A percentile compares a stretch with the other conserved stretches of the same genome.
phyloP scores from a whole-genome alignment of 2,888 invertebrate species.

The Leptura quadrifasciata region DNA sequence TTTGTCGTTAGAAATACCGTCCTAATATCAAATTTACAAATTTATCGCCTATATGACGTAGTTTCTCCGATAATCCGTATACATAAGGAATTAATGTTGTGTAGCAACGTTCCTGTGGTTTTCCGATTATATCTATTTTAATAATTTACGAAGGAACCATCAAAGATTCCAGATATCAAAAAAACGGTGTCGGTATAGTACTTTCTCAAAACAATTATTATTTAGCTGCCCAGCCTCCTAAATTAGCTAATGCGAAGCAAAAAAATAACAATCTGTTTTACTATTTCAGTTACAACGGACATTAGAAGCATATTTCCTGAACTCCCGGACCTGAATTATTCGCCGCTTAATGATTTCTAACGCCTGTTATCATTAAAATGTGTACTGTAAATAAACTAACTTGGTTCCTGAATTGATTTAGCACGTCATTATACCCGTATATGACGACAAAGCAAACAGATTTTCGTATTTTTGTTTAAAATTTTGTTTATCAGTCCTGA shows the following conservation, averaged over 20 bases:
- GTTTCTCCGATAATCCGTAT: too few relatives aligned
- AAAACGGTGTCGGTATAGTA: too few relatives aligned
- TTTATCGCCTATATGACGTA: too few relatives aligned
- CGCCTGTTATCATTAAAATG: slow-evolving; percentile 35
- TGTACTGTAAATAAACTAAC: slow-evolving; percentile 35
- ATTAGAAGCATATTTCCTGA: slow-evolving; percentile 21
- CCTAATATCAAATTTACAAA: too few relatives aligned
- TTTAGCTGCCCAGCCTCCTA: too few relatives aligned
- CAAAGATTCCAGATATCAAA: too few relatives aligned
- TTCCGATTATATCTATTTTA: too few relatives aligned
- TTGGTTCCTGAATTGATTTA: slow-evolving; percentile 36
- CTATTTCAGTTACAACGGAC: neutral
- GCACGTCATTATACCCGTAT: slow-evolving; percentile 32
- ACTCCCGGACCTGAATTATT: slow-evolving; percentile 26
- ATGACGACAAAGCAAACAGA: slow-evolving; percentile 39
- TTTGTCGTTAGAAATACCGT: too few relatives aligned
- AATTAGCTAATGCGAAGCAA: neutral
- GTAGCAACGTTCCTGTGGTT: too few relatives aligned
- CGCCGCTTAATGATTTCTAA: slow-evolving; percentile 27
- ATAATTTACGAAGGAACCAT: too few relatives aligned
- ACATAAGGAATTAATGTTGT: too few relatives aligned
- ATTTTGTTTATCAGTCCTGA: slow-evolving; percentile 28
- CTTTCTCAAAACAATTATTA: too few relatives aligned
- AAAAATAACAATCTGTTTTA: neutral
- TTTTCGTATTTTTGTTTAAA: slow-evolving; percentile 40